A percentile compares a stretch with the other conserved stretches of the same genome.
Conservation (phyloP, 2,797 vertebrate genomes). For the Periophthalmus magnuspinnatus region DNA sequence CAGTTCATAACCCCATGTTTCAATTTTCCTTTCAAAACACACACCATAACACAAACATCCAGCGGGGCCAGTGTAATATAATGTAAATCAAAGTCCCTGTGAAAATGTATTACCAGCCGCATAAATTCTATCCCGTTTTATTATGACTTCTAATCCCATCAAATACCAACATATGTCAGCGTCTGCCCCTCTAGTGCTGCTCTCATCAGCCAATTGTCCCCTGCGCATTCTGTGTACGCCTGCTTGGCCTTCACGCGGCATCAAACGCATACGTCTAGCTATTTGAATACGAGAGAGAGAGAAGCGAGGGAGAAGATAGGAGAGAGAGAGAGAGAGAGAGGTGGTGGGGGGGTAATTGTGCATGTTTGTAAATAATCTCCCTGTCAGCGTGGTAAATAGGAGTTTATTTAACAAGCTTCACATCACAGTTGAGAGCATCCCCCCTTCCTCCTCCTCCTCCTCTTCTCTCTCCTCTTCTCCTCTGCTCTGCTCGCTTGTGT, state of each 20-base stretch:
- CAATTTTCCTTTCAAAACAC: neutral
- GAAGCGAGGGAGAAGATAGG: neutral
- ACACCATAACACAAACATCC: neutral
- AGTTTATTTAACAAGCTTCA: slow-evolving; percentile 81
- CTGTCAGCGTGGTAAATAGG: slow-evolving; percentile 74
- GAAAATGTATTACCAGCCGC: neutral
- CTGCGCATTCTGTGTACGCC: slow-evolving; percentile 61
- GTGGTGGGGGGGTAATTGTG: slow-evolving; percentile 40
- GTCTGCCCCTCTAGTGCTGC: slow-evolving; percentile 36
- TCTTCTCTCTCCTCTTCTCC: slow-evolving; percentile 21
- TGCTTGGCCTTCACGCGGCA: slow-evolving; percentile 49
- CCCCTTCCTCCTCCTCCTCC: slow-evolving; percentile 48
- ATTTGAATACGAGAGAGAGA: slow-evolving; percentile 23
- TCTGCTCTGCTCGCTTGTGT: slow-evolving; percentile 30
- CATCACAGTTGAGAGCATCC: slow-evolving; percentile 68
- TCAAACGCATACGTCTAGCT: slow-evolving; percentile 37
- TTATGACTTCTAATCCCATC: slow-evolving; percentile 50
- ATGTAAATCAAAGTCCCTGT: slow-evolving; percentile 3
- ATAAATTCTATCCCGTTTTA: slow-evolving; percentile 2
- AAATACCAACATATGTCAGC: slow-evolving; percentile 56
- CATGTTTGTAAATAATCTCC: slow-evolving; percentile 81
- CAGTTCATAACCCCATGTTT: slow-evolving; percentile 3
- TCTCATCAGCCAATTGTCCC: slow-evolving; percentile 58
- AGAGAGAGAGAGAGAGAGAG: slow-evolving; percentile 10
- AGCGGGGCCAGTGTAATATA: neutral